Percentiles rank a stretch among this genome's conserved stretches.
These are phyloP conservation scores for Capitella teleta DNA, from an alignment of 1,140 invertebrate species.

Conservation along the genomic window DNA sequence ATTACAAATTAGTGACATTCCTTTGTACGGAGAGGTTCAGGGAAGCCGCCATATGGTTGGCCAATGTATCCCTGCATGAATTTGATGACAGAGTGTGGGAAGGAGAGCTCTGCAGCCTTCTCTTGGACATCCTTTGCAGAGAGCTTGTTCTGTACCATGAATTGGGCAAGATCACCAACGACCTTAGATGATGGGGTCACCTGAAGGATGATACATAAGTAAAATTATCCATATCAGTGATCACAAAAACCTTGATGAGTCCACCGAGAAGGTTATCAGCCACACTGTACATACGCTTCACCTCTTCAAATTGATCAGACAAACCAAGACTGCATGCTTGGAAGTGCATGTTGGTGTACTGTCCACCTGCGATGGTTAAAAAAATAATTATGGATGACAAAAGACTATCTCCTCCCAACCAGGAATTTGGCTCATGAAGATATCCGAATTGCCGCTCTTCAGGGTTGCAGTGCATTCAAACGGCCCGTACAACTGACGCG, in stretches of 20 bases:
- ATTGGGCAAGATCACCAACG: conserved; percentile 96
- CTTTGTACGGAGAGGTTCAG: conserved; percentile 78
- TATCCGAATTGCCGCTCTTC: conserved; percentile 99
- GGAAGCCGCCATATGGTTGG: conserved; percentile 89
- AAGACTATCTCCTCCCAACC: conserved; percentile 16
- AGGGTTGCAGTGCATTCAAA: conserved; percentile 97
- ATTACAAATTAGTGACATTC: conserved; percentile 23
- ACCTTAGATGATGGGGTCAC: conserved; percentile 98
- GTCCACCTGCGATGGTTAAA: conserved; percentile 57
- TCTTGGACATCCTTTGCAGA: conserved; percentile 69
- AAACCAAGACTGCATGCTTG: conserved; percentile 91
- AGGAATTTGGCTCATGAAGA: conserved; percentile 89
- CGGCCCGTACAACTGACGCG: conserved; percentile 88
- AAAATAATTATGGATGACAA: not conserved
- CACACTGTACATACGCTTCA: conserved; percentile 92
- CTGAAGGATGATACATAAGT: too few relatives aligned
- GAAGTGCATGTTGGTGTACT: conserved; percentile 99
- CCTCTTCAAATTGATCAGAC: conserved; percentile 92
- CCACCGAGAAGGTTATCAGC: conserved; percentile 92
- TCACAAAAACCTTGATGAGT: conserved; percentile 95
- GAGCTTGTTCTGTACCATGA: conserved; percentile 99
- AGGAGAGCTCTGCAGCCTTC: conserved; percentile 87
- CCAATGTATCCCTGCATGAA: conserved; percentile 96
- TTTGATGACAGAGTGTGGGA: conserved; percentile 95
- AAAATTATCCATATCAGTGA: too few relatives aligned